Percentiles rank a stretch among this genome's conserved stretches.
These are phyloP conservation scores for Cryptotis parvus DNA, from an alignment of 2,113 vertebrate species.

Conservation along the genomic window DNA sequence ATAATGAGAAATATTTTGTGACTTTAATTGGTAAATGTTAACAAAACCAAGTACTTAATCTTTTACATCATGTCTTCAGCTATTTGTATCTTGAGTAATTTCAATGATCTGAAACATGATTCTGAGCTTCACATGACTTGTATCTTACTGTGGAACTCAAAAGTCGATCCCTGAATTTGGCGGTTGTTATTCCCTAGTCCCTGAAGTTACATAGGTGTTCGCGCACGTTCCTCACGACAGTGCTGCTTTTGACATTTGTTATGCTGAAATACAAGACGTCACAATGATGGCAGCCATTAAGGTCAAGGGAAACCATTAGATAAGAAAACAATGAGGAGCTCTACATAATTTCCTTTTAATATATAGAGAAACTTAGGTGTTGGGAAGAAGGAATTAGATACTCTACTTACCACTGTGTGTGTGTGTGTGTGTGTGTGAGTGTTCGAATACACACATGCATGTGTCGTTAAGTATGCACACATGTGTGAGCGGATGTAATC, in stretches of 20 bases:
- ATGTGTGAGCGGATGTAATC: background rate
- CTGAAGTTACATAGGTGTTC: constrained; percentile 59
- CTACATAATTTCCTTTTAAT: constrained; percentile 49
- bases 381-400: background rate
- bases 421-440: too few relatives aligned
- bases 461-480: too few relatives aligned
- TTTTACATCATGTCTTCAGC: constrained; percentile 86
- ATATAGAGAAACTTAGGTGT: constrained; percentile 40
- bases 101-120: constrained; percentile 75
- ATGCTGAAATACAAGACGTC: constrained; percentile 25
- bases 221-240: constrained; percentile 63
- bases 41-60: constrained; percentile 86
- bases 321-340: constrained; percentile 2
- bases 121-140: constrained; percentile 75
- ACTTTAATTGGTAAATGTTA: constrained; percentile 89
- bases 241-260: constrained; percentile 58
- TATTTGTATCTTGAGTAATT: constrained; percentile 84
- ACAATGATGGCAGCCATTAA: background rate
- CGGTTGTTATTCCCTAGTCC: constrained; percentile 47
- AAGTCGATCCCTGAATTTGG: constrained; percentile 57
- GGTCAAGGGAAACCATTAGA: constrained; percentile 46
- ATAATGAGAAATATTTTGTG: constrained; percentile 86
- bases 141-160: constrained; percentile 74
- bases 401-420: background rate
- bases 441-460: background rate